A percentile compares a stretch with the other conserved stretches of the same genome.
These are phyloP conservation scores for Habroteleia sp. DNA, from an alignment of 2,888 invertebrate genomes.

Conservation along the genomic window DNA sequence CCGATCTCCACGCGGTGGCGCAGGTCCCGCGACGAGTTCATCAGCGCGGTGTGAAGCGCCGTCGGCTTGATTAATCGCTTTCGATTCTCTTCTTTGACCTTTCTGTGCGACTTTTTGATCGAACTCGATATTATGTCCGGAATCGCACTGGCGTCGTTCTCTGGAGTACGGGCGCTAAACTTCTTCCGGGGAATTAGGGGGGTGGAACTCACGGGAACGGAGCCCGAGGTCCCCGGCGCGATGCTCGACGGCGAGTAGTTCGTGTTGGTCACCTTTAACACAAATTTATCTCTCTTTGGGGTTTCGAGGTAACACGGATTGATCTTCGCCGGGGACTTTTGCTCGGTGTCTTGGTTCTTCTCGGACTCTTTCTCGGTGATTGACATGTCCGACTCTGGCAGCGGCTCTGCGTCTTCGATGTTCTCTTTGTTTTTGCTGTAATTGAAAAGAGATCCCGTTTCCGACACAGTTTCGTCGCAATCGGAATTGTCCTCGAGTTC, in stretches of 20 bases:
- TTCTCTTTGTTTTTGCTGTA: constrained; percentile 49
- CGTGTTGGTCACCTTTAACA: constrained; percentile 7
- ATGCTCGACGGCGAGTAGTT: constrained; percentile 2
- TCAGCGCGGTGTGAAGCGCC: constrained; percentile 40
- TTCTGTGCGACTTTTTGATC: constrained; percentile 76
- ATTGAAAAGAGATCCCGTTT: constrained; percentile 60
- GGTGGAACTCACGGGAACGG: constrained; percentile 16
- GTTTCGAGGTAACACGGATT: constrained; percentile 32
- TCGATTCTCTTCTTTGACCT: constrained; percentile 72
- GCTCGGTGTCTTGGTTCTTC: constrained; percentile 4
- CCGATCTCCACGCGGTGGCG: constrained; percentile 4
- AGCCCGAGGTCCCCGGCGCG: not conserved
- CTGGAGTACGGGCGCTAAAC: constrained; percentile 67
- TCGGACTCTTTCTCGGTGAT: not conserved
- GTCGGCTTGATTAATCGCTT: constrained; percentile 68
- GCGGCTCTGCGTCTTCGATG: constrained; percentile 2
- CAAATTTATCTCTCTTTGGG: constrained; percentile 32
- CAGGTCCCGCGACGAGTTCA: constrained; percentile 40
- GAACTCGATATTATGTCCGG: constrained; percentile 71
- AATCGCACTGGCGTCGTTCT: constrained; percentile 71
- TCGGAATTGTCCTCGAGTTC: constrained; percentile 42
- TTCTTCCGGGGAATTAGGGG: constrained; percentile 22
- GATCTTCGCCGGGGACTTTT: constrained; percentile 9
- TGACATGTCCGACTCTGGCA: not conserved
- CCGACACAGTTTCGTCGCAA: constrained; percentile 38